Evolutionary conservation across 1,140 invertebrate species (phyloP).

Genomic region (Meloidogyne floridensis): DNA sequence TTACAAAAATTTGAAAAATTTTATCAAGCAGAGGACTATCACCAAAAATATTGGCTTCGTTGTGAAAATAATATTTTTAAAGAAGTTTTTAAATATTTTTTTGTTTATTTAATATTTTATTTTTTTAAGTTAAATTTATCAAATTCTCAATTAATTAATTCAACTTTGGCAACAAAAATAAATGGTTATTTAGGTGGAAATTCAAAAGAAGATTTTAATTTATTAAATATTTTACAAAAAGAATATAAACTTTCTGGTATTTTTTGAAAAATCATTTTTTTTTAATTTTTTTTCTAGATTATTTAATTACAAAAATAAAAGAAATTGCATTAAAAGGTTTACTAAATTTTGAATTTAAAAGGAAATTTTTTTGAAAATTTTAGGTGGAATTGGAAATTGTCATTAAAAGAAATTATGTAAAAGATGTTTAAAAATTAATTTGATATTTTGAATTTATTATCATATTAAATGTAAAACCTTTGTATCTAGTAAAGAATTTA

Average conservation of each 20-base stretch:
- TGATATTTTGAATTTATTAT: too few relatives aligned
- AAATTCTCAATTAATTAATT: slow-evolving; percentile 56
- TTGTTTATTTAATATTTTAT: slow-evolving; percentile 9
- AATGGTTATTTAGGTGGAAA: slow-evolving; percentile 57
- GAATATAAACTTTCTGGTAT: slow-evolving; percentile 51
- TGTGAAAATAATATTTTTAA: slow-evolving; percentile 54
- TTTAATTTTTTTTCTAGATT: not conserved
- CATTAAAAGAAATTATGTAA: not conserved
- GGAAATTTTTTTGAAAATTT: not conserved
- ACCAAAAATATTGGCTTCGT: slow-evolving; percentile 60
- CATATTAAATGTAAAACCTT: too few relatives aligned
- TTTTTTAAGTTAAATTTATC: slow-evolving; percentile 49
- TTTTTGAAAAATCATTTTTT: not conserved
- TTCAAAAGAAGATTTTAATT: slow-evolving; percentile 50
- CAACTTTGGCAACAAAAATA: slow-evolving; percentile 56
- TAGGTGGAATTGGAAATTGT: not conserved
- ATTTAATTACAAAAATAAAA: not conserved
- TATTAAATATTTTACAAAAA: slow-evolving; percentile 49
- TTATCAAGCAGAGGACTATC: slow-evolving; percentile 65
- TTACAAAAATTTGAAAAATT: slow-evolving; percentile 58
- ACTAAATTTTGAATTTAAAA: not conserved
- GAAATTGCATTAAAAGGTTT: not conserved
- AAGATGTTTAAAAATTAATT: too few relatives aligned
- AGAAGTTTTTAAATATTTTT: slow-evolving; percentile 35
- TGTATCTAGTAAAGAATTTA: too few relatives aligned